Evolutionary conservation across 2,113 vertebrate genomes (phyloP), one percentile per base, ranked within the genome.

Genomic region (Dendrocopos noguchii): DNA sequence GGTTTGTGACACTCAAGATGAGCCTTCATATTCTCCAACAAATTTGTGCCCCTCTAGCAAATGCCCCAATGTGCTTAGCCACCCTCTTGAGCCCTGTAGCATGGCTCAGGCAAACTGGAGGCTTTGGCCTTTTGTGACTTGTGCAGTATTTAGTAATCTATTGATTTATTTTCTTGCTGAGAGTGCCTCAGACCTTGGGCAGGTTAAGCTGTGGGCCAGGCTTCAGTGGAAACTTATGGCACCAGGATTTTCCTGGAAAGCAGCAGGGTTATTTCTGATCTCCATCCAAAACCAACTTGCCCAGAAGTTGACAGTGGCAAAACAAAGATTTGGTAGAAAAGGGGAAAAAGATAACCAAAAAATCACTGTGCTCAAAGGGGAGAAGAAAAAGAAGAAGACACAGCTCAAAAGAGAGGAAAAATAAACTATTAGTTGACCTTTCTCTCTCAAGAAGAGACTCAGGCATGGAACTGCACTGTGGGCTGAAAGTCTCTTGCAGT

Each of bases 201-300:
- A 42, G 1, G 10, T 56, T 81, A 50, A 81, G 28, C 71, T 65
- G 4, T 46, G 21, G n/a, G 27, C 12, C 39, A 80, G 70, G 39
- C 29, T 91, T 84, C 4, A 10, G 55, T 87, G 80, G 57, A 87
- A 92, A 74, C n/a, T 63, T 52, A 57, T 0, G 1, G n/a, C 1
- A 4, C 17, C 71, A 57, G 39, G 46, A 70, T 92, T 84, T 80
- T 91, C 84, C 82, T 93, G 84, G 88, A 79, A 91, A 97, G 80
- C 50, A 79, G 46, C 7, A 61, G 52, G 42, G 29, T 77, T 93
- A 87, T 79, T 87, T 94, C 83, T 84, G 87, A 88, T 85, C 80
- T 90, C 61, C 21, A 39, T 64, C 66, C 78, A 92, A 93, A 94
- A 78, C 0, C 74, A 93, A 88, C 72, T 34, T 90, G 74, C 55